Evolutionary conservation across 2,113 vertebrate genomes (phyloP).

Genomic region (Mellivora capensis): DNA sequence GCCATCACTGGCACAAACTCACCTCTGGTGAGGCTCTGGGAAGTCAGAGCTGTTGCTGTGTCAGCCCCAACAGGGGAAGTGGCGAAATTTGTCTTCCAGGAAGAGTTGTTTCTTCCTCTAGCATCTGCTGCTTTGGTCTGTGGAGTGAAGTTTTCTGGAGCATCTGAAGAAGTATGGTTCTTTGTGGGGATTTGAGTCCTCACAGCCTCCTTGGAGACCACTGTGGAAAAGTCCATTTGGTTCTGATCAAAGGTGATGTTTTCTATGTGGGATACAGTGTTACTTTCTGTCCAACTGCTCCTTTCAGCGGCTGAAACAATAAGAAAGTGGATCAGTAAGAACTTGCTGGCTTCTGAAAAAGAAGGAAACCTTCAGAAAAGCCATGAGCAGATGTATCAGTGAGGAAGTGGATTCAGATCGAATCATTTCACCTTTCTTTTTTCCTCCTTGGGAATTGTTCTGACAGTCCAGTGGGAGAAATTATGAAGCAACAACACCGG

Average conservation of each 20-base stretch:
- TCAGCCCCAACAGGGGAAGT: not conserved
- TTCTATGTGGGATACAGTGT: constrained; percentile 37
- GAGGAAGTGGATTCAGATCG: not conserved
- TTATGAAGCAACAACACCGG: not conserved
- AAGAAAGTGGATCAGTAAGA: not conserved
- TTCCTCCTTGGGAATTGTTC: not conserved
- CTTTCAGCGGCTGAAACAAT: constrained; percentile 60
- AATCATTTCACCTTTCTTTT: not conserved
- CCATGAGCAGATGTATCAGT: not conserved
- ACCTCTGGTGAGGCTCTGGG: constrained; percentile 38
- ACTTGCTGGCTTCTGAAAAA: not conserved
- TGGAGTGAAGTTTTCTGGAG: not conserved
- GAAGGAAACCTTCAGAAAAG: not conserved
- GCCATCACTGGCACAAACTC: not conserved
- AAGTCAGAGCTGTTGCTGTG: not conserved
- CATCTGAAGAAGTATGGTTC: not conserved
- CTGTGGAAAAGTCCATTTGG: constrained; percentile 78
- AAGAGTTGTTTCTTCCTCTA: not conserved
- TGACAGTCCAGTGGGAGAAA: not conserved
- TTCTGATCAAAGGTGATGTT: constrained; percentile 62
- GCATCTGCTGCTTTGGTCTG: not conserved
- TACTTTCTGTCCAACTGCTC: not conserved
- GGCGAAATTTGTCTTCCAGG: not conserved
- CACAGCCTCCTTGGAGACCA: constrained; percentile 73
- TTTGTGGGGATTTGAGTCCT: constrained; percentile 69